Conservation (phyloP, 2,888 invertebrate genomes). For the Meteorus cinctellus region DNA sequence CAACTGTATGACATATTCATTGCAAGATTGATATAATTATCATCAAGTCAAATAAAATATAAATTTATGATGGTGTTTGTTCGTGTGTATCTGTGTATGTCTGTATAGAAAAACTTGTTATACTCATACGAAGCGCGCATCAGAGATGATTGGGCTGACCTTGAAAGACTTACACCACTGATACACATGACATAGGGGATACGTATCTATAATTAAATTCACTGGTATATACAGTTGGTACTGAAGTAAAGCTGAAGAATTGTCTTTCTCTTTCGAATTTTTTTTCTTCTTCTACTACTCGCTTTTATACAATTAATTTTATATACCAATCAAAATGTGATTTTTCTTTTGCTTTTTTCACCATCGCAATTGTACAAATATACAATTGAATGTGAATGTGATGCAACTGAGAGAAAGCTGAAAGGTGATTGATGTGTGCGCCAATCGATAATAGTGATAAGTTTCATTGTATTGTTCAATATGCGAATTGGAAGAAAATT, state of each 20-base stretch:
- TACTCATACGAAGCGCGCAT: slow-evolving; percentile 54
- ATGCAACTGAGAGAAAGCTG: slow-evolving; percentile 38
- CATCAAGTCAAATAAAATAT: not conserved
- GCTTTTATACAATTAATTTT: not conserved
- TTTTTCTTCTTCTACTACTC: not conserved
- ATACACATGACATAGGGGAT: slow-evolving; percentile 29
- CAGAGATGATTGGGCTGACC: slow-evolving; percentile 65
- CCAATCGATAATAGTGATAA: slow-evolving; percentile 23
- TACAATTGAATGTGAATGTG: slow-evolving; percentile 4
- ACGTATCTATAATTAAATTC: slow-evolving; percentile 50
- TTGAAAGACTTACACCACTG: slow-evolving; percentile 59
- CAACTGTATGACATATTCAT: slow-evolving; percentile 29
- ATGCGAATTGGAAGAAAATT: not conserved
- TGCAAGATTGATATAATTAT: slow-evolving; percentile 19
- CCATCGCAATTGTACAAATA: not conserved
- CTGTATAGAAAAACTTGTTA: slow-evolving; percentile 55
- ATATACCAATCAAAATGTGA: not conserved
- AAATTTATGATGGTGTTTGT: not conserved
- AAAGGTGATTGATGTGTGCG: slow-evolving; percentile 11
- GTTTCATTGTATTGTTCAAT: not conserved
- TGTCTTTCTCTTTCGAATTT: too few species aligned
- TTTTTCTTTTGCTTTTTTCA: not conserved
- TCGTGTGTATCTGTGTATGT: not conserved
- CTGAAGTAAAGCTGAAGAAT: too few species aligned
- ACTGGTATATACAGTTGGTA: not conserved